Conservation (phyloP, 2,888 invertebrate genomes). For the Antitype chi region DNA sequence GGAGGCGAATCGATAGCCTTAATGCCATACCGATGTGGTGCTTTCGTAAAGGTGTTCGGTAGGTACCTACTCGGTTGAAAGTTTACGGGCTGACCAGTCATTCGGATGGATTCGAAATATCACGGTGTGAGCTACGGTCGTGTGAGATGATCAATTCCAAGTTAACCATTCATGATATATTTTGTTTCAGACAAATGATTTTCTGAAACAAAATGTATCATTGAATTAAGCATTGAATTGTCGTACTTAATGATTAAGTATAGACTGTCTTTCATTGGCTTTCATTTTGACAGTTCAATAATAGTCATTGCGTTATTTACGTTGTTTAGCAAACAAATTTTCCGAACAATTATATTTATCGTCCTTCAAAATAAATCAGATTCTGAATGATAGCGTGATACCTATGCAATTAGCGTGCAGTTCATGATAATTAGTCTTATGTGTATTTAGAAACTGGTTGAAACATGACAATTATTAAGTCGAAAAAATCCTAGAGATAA, state of each 20-base stretch:
- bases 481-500: background rate
- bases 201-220: too few species aligned
- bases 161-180: background rate
- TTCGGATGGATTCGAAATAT: background rate
- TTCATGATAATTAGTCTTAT: too few species aligned
- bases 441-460: background rate
- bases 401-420: too few species aligned
- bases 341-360: too few species aligned
- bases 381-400: too few species aligned
- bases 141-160: background rate
- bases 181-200: background rate
- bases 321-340: too few species aligned
- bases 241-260: too few species aligned
- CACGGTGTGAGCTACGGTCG: background rate
- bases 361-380: too few species aligned
- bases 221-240: too few species aligned
- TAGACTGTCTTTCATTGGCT: too few species aligned
- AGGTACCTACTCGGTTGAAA: conserved; percentile 24
- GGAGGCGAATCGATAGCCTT: conserved; percentile 81
- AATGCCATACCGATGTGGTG: conserved; percentile 75
- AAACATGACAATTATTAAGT: background rate
- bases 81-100: conserved; percentile 6
- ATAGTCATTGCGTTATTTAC: too few species aligned
- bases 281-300: too few species aligned
- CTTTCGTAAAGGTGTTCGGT: conserved; percentile 54